These are phyloP conservation scores for Drosophila tani DNA, from an alignment of 1,140 invertebrate species.

Conservation along the genomic window DNA sequence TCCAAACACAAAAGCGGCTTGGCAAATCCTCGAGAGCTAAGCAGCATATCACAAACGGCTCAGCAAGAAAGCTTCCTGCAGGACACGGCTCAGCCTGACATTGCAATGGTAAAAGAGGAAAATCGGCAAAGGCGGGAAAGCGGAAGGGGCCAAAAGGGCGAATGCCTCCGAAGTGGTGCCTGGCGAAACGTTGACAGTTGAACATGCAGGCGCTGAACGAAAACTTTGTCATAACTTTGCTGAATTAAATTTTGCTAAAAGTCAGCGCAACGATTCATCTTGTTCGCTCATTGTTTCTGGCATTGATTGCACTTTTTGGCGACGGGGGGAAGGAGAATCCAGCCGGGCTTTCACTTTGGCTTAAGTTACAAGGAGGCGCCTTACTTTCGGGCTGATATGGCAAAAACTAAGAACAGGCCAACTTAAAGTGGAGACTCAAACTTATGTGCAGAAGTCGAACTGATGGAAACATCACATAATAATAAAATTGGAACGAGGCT, in stretches of 20 bases:
- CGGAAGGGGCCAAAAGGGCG: neutral
- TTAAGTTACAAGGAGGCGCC: conserved; percentile 8
- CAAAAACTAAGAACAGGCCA: conserved; percentile 21
- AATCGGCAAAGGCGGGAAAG: neutral
- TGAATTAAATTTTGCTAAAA: conserved; percentile 65
- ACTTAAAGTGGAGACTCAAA: conserved; percentile 6
- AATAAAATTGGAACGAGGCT: neutral
- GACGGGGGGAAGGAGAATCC: neutral
- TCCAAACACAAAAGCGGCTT: conserved; percentile 72
- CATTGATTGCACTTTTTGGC: conserved; percentile 49
- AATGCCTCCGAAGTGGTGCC: neutral
- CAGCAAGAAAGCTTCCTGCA: conserved; percentile 56
- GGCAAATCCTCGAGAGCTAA: conserved; percentile 77
- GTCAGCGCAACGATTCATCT: conserved; percentile 52
- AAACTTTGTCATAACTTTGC: conserved; percentile 76
- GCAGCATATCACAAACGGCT: conserved; percentile 74
- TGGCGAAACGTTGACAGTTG: conserved; percentile 63
- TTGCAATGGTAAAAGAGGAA: conserved; percentile 24
- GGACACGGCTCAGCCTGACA: conserved; percentile 42
- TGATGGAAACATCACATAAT: conserved; percentile 8
- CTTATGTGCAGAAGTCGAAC: conserved; percentile 6
- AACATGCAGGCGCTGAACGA: conserved; percentile 57
- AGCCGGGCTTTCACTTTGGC: conserved; percentile 24
- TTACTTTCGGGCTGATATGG: conserved; percentile 32
- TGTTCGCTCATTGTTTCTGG: conserved; percentile 51